phyloP scores from a whole-genome alignment of 2,797 vertebrate genomes.

The Sebastes kiyomatsui region DNA sequence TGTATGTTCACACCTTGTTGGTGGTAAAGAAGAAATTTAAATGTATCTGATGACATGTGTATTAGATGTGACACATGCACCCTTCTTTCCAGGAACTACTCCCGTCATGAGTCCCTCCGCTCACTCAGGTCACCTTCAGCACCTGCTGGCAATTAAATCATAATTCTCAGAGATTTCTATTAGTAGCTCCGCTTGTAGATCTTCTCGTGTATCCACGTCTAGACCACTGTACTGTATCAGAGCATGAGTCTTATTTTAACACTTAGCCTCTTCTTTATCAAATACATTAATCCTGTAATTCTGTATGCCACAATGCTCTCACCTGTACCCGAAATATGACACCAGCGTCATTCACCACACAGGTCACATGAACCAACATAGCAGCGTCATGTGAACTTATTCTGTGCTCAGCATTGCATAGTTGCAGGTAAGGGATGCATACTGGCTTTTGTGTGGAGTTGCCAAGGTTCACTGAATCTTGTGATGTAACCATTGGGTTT shows the following conservation, averaged over 20 bases:
- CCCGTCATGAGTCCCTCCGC: not conserved
- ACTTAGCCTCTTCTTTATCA: not conserved
- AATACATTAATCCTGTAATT: not conserved
- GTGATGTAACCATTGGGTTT: slow-evolving; percentile 68
- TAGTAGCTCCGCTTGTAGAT: not conserved
- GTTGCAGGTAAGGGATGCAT: slow-evolving; percentile 47
- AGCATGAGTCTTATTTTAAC: not conserved
- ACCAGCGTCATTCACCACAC: slow-evolving; percentile 19
- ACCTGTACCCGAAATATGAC: slow-evolving; percentile 54
- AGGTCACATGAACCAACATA: slow-evolving; percentile 42
- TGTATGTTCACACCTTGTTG: not conserved
- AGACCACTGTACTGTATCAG: not conserved
- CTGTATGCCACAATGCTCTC: not conserved
- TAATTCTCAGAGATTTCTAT: not conserved
- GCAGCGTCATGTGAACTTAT: slow-evolving; percentile 53
- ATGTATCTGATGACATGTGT: not conserved
- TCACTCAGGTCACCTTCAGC: not conserved
- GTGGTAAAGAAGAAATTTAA: not conserved
- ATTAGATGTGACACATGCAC: not conserved
- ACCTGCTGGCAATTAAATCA: not conserved
- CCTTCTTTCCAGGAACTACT: not conserved
- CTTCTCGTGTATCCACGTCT: not conserved
- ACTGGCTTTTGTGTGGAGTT: slow-evolving; percentile 63
- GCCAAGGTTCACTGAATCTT: slow-evolving; percentile 61
- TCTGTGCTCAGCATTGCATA: slow-evolving; percentile 22